A percentile compares a stretch with the other conserved stretches of the same genome.
These are phyloP conservation scores for Phyllotis vaccarum DNA, from an alignment of 2,797 vertebrate genomes.

Conservation along the genomic window DNA sequence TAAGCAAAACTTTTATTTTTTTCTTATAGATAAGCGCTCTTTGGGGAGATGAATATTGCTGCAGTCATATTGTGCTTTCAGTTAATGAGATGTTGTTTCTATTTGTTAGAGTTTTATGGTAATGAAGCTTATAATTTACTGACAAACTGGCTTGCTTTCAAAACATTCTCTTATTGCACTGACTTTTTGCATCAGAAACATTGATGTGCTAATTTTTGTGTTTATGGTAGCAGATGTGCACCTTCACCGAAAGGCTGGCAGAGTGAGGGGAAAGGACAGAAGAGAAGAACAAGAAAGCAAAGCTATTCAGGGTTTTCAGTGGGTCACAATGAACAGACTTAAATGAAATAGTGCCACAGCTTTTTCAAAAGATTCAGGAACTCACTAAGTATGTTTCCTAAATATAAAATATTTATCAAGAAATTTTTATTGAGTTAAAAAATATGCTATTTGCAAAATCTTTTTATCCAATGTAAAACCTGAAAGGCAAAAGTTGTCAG, in stretches of 20 bases:
- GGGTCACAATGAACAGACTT: slow-evolving; percentile 41
- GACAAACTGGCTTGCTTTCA: slow-evolving; percentile 87
- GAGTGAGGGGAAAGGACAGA: slow-evolving; percentile 38
- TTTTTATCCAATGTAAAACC: slow-evolving; percentile 53
- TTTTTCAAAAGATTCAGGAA: slow-evolving; percentile 45
- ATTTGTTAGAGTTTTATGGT: slow-evolving; percentile 88
- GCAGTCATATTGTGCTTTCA: slow-evolving; percentile 86
- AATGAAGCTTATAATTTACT: slow-evolving; percentile 89
- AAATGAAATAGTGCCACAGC: slow-evolving; percentile 34
- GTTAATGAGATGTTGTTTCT: slow-evolving; percentile 88
- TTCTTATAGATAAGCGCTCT: slow-evolving; percentile 83
- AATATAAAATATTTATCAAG: slow-evolving; percentile 75
- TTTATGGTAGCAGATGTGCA: slow-evolving; percentile 85
- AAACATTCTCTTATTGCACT: slow-evolving; percentile 84
- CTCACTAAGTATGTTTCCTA: slow-evolving; percentile 55
- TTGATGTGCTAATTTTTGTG: slow-evolving; percentile 84
- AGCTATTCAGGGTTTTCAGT: slow-evolving; percentile 47
- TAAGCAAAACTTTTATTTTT: slow-evolving; percentile 86
- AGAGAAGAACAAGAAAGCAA: not conserved
- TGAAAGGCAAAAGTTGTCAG: slow-evolving; percentile 49
- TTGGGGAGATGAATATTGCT: slow-evolving; percentile 87
- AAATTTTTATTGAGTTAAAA: slow-evolving; percentile 61
- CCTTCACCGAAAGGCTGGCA: slow-evolving; percentile 74
- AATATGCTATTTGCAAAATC: slow-evolving; percentile 52
- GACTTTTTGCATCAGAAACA: slow-evolving; percentile 81